These are phyloP conservation scores for Promerops cafer DNA, from an alignment of 2,113 vertebrate genomes.

Conservation along the genomic window DNA sequence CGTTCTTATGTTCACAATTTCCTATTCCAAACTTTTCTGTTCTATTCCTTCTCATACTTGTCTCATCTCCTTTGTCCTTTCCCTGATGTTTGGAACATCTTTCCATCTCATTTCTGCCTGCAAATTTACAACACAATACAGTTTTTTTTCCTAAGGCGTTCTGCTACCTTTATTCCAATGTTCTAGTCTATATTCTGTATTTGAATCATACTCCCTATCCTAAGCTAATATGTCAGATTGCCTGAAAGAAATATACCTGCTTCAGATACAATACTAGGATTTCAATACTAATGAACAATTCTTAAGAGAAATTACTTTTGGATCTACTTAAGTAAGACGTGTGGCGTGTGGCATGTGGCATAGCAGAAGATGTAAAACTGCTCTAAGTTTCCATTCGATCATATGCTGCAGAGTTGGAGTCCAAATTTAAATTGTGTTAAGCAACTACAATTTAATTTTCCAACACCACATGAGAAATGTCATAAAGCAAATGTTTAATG, in stretches of 20 bases:
- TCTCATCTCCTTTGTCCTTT: neutral
- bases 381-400: neutral
- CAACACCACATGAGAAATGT: neutral
- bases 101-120: neutral
- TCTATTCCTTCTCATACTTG: neutral
- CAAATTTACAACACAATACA: neutral
- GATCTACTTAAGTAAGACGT: neutral
- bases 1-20: neutral
- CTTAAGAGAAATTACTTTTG: neutral
- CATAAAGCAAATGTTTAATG: neutral
- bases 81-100: neutral
- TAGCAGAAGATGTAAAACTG: neutral
- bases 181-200: neutral
- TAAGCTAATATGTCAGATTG: neutral
- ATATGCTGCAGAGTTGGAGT: neutral
- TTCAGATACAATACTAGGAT: neutral
- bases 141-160: neutral
- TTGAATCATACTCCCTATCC: neutral
- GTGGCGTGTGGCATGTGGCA: neutral
- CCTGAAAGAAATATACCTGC: neutral
- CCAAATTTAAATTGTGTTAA: conserved; percentile 2
- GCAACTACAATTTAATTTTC: neutral
- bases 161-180: neutral
- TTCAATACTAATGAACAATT: neutral
- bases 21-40: neutral